phyloP scores from a whole-genome alignment of 2,113 vertebrate genomes.

The Nothobranchius kuhntae region DNA sequence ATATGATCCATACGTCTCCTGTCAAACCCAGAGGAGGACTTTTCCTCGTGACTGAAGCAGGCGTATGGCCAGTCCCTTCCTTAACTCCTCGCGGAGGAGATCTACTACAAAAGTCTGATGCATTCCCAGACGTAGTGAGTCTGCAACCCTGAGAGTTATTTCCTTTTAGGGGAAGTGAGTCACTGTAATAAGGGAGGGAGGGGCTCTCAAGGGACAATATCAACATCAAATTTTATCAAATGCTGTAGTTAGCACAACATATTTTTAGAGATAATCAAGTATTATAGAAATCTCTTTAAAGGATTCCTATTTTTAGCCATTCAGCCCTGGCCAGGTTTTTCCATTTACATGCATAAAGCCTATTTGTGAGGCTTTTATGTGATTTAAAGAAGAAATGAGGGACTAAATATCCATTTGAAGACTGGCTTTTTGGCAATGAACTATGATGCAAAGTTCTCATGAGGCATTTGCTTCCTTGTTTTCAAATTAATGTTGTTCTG shows the following conservation, averaged over 20 bases:
- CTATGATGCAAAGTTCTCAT: background rate
- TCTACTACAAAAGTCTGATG: constrained; percentile 54
- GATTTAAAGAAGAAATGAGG: constrained; percentile 8
- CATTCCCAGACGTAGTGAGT: constrained; percentile 70
- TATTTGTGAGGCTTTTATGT: background rate
- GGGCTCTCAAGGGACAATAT: constrained; percentile 62
- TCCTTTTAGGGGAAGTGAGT: constrained; percentile 77
- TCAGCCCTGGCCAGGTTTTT: background rate
- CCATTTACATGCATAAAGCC: background rate
- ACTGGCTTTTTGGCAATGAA: background rate
- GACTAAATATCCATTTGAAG: background rate
- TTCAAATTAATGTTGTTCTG: constrained; percentile 4
- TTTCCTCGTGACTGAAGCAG: constrained; percentile 34
- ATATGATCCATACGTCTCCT: constrained; percentile 14
- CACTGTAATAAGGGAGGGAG: constrained; percentile 73
- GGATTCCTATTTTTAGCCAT: constrained; percentile 2
- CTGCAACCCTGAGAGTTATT: constrained; percentile 68
- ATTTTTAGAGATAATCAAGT: too few relatives aligned
- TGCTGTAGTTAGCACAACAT: constrained; percentile 26
- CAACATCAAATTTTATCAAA: constrained; percentile 56
- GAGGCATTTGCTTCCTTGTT: constrained; percentile 25
- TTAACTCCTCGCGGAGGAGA: constrained; percentile 45
- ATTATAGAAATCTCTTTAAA: too few relatives aligned
- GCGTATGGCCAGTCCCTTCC: constrained; percentile 62
- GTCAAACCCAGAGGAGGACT: constrained; percentile 21